Base-by-base conservation (phyloP, 2,113 vertebrate species). In the Sprattus sprattus region DNA sequence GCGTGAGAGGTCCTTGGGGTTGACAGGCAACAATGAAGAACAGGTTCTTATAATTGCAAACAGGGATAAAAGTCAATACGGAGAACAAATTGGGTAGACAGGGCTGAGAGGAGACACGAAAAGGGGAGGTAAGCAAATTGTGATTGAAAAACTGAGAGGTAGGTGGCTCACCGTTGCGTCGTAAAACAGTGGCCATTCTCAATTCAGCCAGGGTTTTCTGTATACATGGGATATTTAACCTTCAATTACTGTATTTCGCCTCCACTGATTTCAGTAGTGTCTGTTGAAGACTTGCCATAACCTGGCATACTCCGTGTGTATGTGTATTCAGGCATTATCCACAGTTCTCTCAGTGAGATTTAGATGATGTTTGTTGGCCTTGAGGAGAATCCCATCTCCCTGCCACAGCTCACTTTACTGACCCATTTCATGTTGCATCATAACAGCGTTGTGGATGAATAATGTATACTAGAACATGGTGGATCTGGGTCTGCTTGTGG, bases 1-100 rank as follows among this genome's bases (percentile, higher is more conserved):
- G 89, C 89, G 81, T 81, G 91, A 89, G 91, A 92, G 90, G 84
- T 54, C 52, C 71, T 85, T 86, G 46, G 81, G 89, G 88, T 91
- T 94, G 94, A 93, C 92, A 93, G 89, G 86, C 82, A 88, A 84
- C 90, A 87, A 93, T 92, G 92, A 92, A 92, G 92, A 92, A 89
- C 91, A 91, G 92, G 90, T 94, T 93, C 90, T 90, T 88, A 90
- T 95, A 93, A 95, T 95, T 94, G 94, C 92, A 93, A 93, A 92
- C 89, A 92, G 93, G 92, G 90, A 94, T 93, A 89, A 89, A 88
- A 93, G 92, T 94, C 94, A 94, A 94, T 94, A 94, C 90, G 91
- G 92, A 93, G 90, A 88, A 85, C 90, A 94, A 94, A 95, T 95
- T 94, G 92, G 71, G 25, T 32, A 32, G 4, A 39, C 25, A 39